Base-by-base conservation (phyloP, 2,888 invertebrate species). In the Lepidochitona cinerea region DNA sequence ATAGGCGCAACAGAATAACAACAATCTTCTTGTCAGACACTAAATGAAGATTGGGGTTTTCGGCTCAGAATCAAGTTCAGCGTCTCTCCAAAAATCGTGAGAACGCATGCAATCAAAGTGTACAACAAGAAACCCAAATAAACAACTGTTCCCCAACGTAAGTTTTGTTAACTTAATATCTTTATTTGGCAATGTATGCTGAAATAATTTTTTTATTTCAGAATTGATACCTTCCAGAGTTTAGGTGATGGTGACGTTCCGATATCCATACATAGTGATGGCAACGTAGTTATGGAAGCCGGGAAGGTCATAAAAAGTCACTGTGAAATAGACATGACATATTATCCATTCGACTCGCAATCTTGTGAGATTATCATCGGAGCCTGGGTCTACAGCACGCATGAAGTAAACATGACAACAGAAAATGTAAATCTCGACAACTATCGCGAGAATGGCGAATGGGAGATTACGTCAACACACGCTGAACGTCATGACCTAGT, bases 271-370 rank as follows among this genome's bases (percentile, higher is more conserved):
- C 33, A 35, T 36, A 2, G 5, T 35, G 26, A 35, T 14, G 66
- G 66, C n/a, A 14, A 37, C 14, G 66, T 66, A 4, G 37, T 26
- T n/a, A 66, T 66, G 66, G 66, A 66, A 33, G 18, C 66, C 14
- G 66, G 66, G 26, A 37, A 37, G 9, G 66, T 66, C 2, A 18
- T 66, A 14, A 37, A 66, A 35, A 36, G 35, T 1, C 66, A 66
- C 37, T 66, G 66, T 36, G 37, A 66, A 14, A 9, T 66, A 18
- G 66, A 66, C 12, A 29, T 66, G 33, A 66, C 66, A 1, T 66
- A 33, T 66, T 66, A 66, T 37, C 66, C 66, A 18, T 66, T 66
- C 37, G 66, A 66, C 18, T 37, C 35, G 14, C 66, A 66, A 35
- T 1, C 1, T 1, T 66, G 66, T 26, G 66, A 66, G 9, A n/a